Evolutionary conservation across 2,113 vertebrate species (phyloP).

Genomic region (Elaphurus davidianus): DNA sequence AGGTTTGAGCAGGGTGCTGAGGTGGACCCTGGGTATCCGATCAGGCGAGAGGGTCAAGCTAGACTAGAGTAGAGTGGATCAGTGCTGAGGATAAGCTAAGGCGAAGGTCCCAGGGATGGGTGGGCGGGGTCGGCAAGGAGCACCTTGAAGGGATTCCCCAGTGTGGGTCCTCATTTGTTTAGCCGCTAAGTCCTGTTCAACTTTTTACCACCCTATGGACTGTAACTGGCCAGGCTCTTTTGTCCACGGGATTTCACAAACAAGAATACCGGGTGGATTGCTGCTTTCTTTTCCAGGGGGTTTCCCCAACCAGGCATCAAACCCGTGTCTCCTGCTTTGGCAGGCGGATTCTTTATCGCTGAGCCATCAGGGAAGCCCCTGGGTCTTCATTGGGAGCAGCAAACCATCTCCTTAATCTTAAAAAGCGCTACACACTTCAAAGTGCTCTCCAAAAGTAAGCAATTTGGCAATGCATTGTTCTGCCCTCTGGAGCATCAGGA

Average conservation of each 20-base stretch:
- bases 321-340: neutral
- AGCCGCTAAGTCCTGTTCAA: neutral
- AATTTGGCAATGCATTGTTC: neutral
- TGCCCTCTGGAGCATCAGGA: neutral
- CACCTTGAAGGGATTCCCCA: no score
- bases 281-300: neutral
- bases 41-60: neutral
- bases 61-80: neutral
- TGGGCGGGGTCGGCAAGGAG: rapidly evolving
- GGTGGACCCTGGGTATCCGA: neutral
- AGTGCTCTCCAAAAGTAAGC: neutral
- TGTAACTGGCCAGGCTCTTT: neutral
- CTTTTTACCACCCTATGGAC: neutral
- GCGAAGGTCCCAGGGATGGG: rapidly evolving
- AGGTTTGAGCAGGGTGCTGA: neutral
- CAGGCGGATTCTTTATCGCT: neutral
- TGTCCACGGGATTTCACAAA: neutral
- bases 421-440: neutral
- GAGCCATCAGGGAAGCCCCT: neutral
- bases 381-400: neutral
- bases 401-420: neutral
- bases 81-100: no score
- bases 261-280: neutral
- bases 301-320: neutral
- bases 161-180: neutral